Evolutionary conservation across 2,888 invertebrate genomes (phyloP).

Genomic region (Ferrisia virgata): DNA sequence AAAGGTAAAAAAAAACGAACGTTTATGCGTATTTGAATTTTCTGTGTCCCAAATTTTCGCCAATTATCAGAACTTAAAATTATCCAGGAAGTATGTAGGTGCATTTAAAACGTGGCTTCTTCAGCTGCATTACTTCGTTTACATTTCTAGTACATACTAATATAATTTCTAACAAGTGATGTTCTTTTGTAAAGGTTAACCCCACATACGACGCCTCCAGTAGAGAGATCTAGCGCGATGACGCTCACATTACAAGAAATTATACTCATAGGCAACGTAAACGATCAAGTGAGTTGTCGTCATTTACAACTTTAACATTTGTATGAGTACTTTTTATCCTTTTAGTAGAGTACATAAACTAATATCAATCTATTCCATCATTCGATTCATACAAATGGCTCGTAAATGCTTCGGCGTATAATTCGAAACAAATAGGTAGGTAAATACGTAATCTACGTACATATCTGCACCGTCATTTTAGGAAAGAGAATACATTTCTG

Average conservation of each 20-base stretch:
- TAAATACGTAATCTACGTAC: neutral
- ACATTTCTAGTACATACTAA: neutral
- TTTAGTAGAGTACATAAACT: no score
- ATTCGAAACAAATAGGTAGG: neutral
- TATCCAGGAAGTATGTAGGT: no score
- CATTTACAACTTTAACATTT: neutral
- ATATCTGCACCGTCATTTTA: neutral
- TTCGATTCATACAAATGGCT: neutral
- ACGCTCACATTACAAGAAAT: slow-evolving; percentile 88
- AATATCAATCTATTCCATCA: neutral
- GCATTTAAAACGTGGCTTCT: no score
- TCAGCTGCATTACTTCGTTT: no score
- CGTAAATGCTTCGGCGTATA: no score
- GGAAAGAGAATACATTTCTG: neutral
- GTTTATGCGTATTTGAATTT: no score
- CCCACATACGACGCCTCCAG: slow-evolving; percentile 77
- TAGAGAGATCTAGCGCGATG: slow-evolving; percentile 83
- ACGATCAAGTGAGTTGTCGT: slow-evolving; percentile 67
- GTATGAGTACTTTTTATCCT: no score
- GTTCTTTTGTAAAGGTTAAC: slow-evolving; percentile 63
- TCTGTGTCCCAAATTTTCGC: neutral
- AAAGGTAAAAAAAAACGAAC: no score
- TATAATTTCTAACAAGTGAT: neutral
- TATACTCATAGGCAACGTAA: slow-evolving; percentile 87
- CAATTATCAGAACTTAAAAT: no score